phyloP scores from a whole-genome alignment of 2,113 vertebrate genomes.

The Emydocephalus ijimae region DNA sequence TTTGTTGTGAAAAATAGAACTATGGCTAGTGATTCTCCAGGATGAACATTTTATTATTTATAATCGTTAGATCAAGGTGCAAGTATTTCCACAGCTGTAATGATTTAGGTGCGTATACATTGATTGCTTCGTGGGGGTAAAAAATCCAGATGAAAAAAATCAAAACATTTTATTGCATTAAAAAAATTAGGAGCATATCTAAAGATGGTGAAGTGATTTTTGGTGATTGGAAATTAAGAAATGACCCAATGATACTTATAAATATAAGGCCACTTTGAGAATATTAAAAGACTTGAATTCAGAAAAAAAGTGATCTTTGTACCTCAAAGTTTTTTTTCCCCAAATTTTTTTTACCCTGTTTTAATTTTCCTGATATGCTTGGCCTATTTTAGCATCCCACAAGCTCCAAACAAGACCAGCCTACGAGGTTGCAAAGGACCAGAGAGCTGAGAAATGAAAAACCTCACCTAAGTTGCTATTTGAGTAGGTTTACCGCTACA shows the following conservation, averaged over 20 bases:
- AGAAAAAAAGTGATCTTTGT: background rate
- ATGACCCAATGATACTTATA: background rate
- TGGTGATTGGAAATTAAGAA: background rate
- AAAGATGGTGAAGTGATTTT: background rate
- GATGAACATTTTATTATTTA: background rate
- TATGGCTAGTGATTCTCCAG: background rate
- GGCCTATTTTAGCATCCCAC: background rate
- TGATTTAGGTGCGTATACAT: background rate
- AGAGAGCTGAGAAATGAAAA: background rate
- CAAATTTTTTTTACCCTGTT: background rate
- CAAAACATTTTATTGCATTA: background rate
- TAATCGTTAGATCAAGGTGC: background rate
- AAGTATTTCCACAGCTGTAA: no score
- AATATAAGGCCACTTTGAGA: background rate
- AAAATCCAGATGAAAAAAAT: background rate
- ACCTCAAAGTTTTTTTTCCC: background rate
- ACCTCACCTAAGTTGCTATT: background rate
- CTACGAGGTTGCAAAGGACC: background rate
- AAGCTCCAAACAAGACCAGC: background rate
- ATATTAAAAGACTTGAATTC: background rate
- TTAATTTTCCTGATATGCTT: background rate
- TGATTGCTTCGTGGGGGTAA: rapidly evolving
- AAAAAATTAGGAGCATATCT: background rate
- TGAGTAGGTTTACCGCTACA: background rate
- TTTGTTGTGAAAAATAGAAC: background rate